Evolutionary conservation across 2,888 invertebrate genomes (phyloP), one percentile per base, ranked within the genome.

Genomic region (Mechanitis messenoides): DNA sequence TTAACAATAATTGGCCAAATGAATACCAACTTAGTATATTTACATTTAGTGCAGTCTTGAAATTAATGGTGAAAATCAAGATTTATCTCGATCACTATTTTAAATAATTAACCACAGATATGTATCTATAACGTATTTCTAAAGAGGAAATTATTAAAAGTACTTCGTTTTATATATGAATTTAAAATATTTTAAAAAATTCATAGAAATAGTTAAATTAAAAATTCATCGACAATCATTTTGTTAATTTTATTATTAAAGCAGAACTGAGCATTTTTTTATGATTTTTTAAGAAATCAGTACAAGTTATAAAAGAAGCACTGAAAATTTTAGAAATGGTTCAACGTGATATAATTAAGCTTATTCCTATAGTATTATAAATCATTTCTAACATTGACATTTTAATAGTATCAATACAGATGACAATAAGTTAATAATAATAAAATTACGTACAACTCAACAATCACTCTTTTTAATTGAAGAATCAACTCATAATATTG

Each of bases 101-200:
- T 45, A 42, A 56, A 33, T 58, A 83, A 83, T 83, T 83, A 85
- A 85, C 81, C 74, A 78, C 73, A 81, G 85, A 87, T 87, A 87
- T 87, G 87, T 87, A 78, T 73, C 58, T 11, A 38, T 42, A 35
- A 28, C 45, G 12, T 53, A 45, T 54, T 31, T 33, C 45, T 53
- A 31, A 45, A 45, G 45, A 33, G 20, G 35, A 47, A 20, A 33
- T 58, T 50, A 5, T 12, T 47, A 53, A 58, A 42, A 42, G 11
- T 35, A 9, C 7, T 9, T 42, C 11, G 6, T 5, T 9, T 42
- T 42, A 42, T 42, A 42, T 3, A 2, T 9, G 7, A 42, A 9
- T 42, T 42, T 7, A 9, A 42, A 42, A 42, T 42, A 42, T 9
- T 42, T 9, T 9, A 9, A 9, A 42, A 42, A 9, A 42, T 42